Evolutionary conservation across 2,888 invertebrate species (phyloP), one percentile per base, ranked within the genome.

Genomic region (Lasioglossum zephyrum): DNA sequence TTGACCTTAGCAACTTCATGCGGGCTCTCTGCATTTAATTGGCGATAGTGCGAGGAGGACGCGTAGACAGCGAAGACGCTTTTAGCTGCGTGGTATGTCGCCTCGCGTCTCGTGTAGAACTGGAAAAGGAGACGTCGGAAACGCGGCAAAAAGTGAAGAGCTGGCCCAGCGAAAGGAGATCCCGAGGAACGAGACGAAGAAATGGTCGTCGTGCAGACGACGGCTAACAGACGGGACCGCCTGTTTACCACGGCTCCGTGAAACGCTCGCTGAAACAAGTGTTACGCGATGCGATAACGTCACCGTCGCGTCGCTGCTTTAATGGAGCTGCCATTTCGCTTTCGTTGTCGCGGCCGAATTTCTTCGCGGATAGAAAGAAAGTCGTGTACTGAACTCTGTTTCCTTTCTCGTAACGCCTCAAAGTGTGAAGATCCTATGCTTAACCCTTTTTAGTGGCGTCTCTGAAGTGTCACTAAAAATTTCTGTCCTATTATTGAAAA

Each of bases 241-340:
- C 49, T 60, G 76, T 63, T 39, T n/a, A 47, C 26, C 11, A 60
- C 60, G 36, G 36, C 82, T 74, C 78, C 82, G 76, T 69, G 75
- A 85, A 88, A 87, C 78, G 79, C 92, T 92, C 92, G 87, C 90
- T 90, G 91, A 89, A 89, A 88, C 86, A 88, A 90, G 89, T 86
- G 91, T 91, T 91, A 91, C 90, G 88, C 90, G 89, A 91, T 88
- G 88, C 88, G 89, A 90, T 92, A 91, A 87, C 87, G 73, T 16
- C 36, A 69, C 39, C 39, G 66, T 11, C 36, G 11, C 31, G 60
- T 11, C 16, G 75, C 53, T 66, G 82, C 85, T 89, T 86, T 85
- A 88, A 88, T 79, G 78, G 81, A 83, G 86, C 82, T 77, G 82
- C 82, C 86, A 79, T 90, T 88, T 90, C 86, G 87, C 86, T 89